Base-by-base conservation (phyloP, 35 echinoderm and acorn worm genomes). In the Acanthaster planci region DNA sequence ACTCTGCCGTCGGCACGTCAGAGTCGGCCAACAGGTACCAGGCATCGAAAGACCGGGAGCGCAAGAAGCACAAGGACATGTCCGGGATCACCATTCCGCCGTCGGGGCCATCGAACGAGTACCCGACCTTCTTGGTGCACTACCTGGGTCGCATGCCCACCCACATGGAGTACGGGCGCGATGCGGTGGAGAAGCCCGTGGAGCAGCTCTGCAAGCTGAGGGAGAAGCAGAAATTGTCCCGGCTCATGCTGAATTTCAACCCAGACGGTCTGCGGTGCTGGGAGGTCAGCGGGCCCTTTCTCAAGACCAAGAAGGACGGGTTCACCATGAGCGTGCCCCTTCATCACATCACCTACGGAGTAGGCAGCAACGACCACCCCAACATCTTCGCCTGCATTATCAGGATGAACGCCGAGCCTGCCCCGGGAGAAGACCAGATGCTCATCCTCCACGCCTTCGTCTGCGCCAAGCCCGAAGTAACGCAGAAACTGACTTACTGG, bases 301-400 rank as follows among this genome's bases (percentile, higher is more conserved):
- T 84, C 3, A 93, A 90, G 81, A 56, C 37, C 77, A 98, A 98
- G 76, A 93, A 93, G 80, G 95, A 98, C 37, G 89, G 88, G 2
- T 91, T 93, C 15, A 87, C 87, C 40, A 42, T 94, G 40, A 85
- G 80, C 67, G 55, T 99, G 51, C 92, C 96, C 0, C 57, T 99
- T 8, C 96, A 99, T 77, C 86, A 94, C 68, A 93, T 99, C 51
- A 99, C 91, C 1, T 99, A 99, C 38, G 96, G 96, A 47, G 92
- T 99, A 7, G 96, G 88, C 15, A 88, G 86, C 37, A 58, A 85
- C 9, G 77, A 57, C 0, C 96, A 99, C 55, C 96, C 96, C 8
- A 79, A 84, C 7, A 92, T 99, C 6, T 99, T 99, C 51, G 96
- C 96, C 5, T 91, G 92, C 60, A 89, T 99, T 21, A 58, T 86